Percentiles rank a stretch among this genome's conserved stretches.
Evolutionary conservation across 2,113 vertebrate species (phyloP).

Genomic region (Panurus biarmicus): DNA sequence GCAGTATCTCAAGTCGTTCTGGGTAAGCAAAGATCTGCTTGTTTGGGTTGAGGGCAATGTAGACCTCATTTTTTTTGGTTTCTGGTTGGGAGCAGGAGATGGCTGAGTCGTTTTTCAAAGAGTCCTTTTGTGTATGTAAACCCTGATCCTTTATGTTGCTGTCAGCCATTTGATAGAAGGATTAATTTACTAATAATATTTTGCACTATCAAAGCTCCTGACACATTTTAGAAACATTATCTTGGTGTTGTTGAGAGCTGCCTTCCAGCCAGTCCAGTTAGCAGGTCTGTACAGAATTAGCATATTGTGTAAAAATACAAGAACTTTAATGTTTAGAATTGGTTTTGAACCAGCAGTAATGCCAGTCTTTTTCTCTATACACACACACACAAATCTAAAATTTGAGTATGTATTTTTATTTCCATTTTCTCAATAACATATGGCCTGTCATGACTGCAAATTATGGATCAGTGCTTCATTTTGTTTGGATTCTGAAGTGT

Average conservation of each 20-base stretch:
- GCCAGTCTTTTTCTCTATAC: background rate
- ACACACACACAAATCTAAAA: background rate
- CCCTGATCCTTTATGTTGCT: background rate
- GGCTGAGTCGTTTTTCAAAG: background rate
- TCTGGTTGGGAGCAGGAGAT: background rate
- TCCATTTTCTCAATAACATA: fast-evolving
- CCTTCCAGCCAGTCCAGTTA: background rate
- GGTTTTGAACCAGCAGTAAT: background rate
- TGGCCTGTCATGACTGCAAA: background rate
- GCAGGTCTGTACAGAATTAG: background rate
- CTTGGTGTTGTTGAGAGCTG: background rate
- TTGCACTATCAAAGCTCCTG: background rate
- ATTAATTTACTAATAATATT: background rate
- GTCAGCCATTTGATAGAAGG: background rate
- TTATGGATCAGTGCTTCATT: fast-evolving
- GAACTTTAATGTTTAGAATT: background rate
- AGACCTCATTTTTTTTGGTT: background rate
- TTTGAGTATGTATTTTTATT: background rate
- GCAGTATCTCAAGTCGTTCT: background rate
- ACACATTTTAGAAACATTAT: background rate
- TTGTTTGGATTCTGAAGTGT: background rate
- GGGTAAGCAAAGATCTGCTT: background rate
- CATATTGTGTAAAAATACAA: background rate
- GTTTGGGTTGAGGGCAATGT: background rate
- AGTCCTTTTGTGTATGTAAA: background rate